Percentiles rank a stretch among this genome's conserved stretches.
Conservation (phyloP, 2,113 vertebrate species). For the Fulmarus glacialis region DNA sequence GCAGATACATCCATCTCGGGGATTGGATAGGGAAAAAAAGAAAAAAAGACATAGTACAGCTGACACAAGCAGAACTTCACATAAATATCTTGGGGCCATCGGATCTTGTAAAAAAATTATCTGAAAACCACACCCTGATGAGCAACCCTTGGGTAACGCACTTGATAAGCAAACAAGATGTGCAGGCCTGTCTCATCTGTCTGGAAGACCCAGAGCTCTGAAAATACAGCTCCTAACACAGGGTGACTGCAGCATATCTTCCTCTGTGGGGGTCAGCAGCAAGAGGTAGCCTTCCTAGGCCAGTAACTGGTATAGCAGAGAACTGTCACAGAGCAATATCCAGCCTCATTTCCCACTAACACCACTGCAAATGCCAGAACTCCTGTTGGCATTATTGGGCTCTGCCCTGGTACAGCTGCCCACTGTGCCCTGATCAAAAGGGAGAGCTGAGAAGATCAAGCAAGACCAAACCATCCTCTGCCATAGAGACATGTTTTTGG, state of each 20-base stretch:
- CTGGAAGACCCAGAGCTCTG: neutral
- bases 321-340: neutral
- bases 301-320: neutral
- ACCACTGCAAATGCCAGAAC: neutral
- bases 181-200: neutral
- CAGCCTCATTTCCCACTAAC: neutral
- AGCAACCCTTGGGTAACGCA: neutral
- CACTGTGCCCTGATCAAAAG: neutral
- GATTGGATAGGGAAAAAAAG: neutral
- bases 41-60: neutral
- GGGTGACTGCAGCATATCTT: neutral
- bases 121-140: neutral
- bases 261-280: neutral
- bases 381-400: accelerated
- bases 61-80: neutral
- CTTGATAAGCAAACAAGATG: neutral
- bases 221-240: neutral
- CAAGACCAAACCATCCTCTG: neutral
- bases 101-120: neutral
- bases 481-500: neutral
- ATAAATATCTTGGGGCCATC: neutral
- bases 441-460: neutral
- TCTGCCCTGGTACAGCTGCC: neutral
- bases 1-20: neutral
- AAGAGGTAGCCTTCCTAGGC: neutral